Base-by-base conservation (phyloP, 2,797 vertebrate species). In the Trichosurus vulpecula region DNA sequence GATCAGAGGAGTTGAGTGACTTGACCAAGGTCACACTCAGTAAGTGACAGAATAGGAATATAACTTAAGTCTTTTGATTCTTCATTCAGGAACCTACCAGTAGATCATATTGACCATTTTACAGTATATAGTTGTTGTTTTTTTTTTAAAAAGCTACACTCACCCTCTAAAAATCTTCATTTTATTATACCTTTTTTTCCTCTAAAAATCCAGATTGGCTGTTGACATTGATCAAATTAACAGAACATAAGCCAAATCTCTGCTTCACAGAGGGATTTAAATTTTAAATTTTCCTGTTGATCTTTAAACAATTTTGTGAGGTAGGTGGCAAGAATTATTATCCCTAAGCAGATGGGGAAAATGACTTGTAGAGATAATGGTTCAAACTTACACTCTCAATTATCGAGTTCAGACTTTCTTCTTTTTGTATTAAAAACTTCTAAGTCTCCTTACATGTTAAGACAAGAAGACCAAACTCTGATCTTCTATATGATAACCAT, bases 231-330 rank as follows among this genome's bases (percentile, higher is more conserved):
- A 87, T 87, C 74, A 87, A 87, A 51, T 47, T 87, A 87, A 87
- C 41, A 87, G 41, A 87, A 11, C 41, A 87, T 87, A 87, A 87
- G 74, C 41, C 74, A 87, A 87, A 87, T 51, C 41, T 94, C 92
- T 92, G 3, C 5, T 92, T 61, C 9, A 51, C 74, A 52, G 29
- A 96, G 61, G 91, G 56, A 54, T 58, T 87, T 81, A 1, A 92
- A 41, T 91, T 90, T 91, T 92, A 41, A 5, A 91, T 66, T 89
- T 91, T 91, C 31, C 30, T 91, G 4, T 51, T 91, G 2, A 56
- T 91, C 41, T 87, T 95, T 53, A 94, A 92, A 92, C 3, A 30
- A 53, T 93, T 52, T 30, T 93, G 47, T 95, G 51, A 94, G 51
- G 19, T 92, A 54, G 52, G 0, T 31, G 13, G 30, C 56, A 41